These are phyloP conservation scores for Axis porcinus DNA, from an alignment of 2,113 vertebrate genomes.

Conservation along the genomic window DNA sequence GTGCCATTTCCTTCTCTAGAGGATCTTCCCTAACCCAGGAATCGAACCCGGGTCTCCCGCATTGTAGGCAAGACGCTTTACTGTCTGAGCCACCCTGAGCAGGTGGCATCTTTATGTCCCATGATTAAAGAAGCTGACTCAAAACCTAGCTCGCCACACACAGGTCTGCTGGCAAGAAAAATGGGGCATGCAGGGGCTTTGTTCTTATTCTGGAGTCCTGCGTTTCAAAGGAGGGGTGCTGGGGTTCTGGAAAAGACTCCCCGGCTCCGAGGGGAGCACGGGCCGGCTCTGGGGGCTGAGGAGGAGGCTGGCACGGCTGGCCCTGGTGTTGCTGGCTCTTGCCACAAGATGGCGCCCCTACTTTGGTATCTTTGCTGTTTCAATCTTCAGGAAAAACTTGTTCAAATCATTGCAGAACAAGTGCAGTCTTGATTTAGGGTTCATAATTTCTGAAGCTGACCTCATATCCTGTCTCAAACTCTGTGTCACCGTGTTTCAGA, in stretches of 20 bases:
- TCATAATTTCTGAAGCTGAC: slow-evolving; percentile 26
- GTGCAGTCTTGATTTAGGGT: not conserved
- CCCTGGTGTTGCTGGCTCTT: not conserved
- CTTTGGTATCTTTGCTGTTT: not conserved
- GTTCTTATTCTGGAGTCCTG: slow-evolving; percentile 7
- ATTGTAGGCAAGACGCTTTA: not conserved
- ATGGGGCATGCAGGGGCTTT: not conserved
- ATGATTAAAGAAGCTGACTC: not conserved
- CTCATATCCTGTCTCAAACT: not conserved
- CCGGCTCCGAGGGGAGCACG: accelerated
- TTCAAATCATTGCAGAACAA: not conserved
- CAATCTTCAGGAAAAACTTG: not conserved
- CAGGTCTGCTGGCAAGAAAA: not conserved
- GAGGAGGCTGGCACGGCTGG: not conserved
- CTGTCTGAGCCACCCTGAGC: not conserved
- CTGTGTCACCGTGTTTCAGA: not conserved
- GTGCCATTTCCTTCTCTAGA: not conserved
- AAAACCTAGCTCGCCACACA: not conserved
- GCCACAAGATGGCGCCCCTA: slow-evolving; percentile 60
- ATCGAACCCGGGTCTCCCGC: accelerated
- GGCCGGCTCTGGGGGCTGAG: not conserved
- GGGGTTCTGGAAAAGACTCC: not conserved
- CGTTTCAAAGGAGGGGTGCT: not conserved
- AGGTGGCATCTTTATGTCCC: not conserved
- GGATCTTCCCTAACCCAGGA: not conserved